These are phyloP conservation scores for Catharus ustulatus DNA, from an alignment of 2,797 vertebrate species.

Conservation along the genomic window DNA sequence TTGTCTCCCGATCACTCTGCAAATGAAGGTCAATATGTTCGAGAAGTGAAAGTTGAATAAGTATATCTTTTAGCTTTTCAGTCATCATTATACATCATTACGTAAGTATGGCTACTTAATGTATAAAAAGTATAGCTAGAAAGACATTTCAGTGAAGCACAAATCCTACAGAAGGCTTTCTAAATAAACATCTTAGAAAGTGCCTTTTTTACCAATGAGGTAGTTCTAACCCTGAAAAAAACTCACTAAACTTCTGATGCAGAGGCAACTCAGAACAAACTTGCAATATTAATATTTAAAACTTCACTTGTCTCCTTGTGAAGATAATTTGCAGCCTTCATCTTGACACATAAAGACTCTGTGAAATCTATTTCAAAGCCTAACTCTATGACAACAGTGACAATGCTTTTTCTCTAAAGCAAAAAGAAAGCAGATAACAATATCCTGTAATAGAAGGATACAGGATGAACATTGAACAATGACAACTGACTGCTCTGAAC, in stretches of 20 bases:
- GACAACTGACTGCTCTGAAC: not conserved
- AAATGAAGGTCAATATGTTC: not conserved
- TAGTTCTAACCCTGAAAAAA: constrained; percentile 3
- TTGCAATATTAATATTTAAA: not conserved
- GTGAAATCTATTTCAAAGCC: constrained; percentile 23
- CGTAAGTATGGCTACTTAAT: not conserved
- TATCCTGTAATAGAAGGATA: not conserved
- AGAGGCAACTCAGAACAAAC: not conserved
- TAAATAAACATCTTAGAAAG: not conserved
- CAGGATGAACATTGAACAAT: not conserved
- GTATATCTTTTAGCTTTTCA: not conserved
- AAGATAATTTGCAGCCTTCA: constrained; percentile 20
- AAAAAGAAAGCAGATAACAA: not conserved
- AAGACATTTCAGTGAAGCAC: not conserved
- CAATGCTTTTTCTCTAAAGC: not conserved
- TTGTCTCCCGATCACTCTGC: not conserved
- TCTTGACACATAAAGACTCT: not conserved
- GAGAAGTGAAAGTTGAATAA: not conserved
- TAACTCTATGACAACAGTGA: not conserved
- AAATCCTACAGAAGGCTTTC: not conserved
- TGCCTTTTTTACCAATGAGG: not conserved
- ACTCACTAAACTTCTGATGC: not conserved
- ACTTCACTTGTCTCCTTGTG: not conserved
- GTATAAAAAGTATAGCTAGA: not conserved
- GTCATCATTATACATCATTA: not conserved